phyloP scores from a whole-genome alignment of 2,113 vertebrate species.

The Chionomys nivalis region DNA sequence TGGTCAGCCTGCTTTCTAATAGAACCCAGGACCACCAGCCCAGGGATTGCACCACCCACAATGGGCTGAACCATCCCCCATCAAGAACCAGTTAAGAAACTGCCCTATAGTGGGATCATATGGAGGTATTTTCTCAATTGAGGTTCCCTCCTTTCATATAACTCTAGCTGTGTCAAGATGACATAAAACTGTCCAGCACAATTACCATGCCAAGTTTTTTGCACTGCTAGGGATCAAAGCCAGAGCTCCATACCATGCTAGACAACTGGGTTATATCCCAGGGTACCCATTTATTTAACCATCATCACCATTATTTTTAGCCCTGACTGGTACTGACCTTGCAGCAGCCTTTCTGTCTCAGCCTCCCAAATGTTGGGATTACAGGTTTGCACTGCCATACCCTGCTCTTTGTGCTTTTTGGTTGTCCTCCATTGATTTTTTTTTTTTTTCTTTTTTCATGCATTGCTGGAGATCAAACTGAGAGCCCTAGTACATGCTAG shows the following conservation, averaged over 20 bases:
- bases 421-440: background rate
- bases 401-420: background rate
- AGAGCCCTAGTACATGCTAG: background rate
- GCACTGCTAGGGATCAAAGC: background rate
- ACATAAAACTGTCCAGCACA: background rate
- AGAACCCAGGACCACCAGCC: background rate
- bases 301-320: background rate
- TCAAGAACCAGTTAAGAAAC: background rate
- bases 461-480: background rate
- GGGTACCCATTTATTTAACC: background rate
- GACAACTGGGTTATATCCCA: background rate
- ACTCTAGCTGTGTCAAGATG: background rate
- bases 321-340: background rate
- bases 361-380: background rate
- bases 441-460: background rate
- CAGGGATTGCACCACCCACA: background rate
- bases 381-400: background rate
- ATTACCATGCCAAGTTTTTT: background rate
- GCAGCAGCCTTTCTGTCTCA: background rate
- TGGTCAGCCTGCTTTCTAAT: background rate
- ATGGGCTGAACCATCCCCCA: background rate
- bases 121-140: background rate
- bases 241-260: background rate
- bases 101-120: background rate
- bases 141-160: background rate